These are phyloP conservation scores for Drosophila bocki DNA, from an alignment of 1,140 invertebrate genomes.

Conservation along the genomic window DNA sequence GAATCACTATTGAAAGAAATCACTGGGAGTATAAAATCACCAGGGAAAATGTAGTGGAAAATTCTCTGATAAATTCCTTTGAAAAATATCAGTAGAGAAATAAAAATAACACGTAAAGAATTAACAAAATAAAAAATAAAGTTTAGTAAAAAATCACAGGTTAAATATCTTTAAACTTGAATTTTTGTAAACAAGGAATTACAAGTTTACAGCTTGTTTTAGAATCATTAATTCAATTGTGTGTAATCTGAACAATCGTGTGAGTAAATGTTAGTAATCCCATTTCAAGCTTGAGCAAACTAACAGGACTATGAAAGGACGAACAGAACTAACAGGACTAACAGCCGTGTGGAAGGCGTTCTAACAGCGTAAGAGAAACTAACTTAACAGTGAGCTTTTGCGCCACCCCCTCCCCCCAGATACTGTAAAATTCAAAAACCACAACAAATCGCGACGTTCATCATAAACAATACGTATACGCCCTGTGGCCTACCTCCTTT, in stretches of 20 bases:
- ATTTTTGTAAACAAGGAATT: background rate
- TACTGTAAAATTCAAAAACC: slow-evolving; percentile 13
- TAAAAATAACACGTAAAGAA: no score
- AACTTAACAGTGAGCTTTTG: slow-evolving; percentile 59
- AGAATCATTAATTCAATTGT: background rate
- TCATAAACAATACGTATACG: slow-evolving; percentile 51
- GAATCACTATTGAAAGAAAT: no score
- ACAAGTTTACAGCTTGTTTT: background rate
- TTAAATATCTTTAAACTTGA: background rate
- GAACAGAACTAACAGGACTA: slow-evolving; percentile 8
- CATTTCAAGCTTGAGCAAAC: background rate
- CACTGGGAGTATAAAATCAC: no score
- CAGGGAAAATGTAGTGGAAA: no score
- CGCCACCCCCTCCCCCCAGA: background rate
- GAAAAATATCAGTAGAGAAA: no score
- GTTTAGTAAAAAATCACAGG: no score
- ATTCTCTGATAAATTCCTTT: no score
- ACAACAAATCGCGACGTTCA: slow-evolving; percentile 25
- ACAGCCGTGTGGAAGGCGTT: slow-evolving; percentile 60
- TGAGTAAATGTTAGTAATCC: slow-evolving; percentile 1
- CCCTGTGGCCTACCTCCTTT: slow-evolving; percentile 8
- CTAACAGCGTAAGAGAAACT: slow-evolving; percentile 63
- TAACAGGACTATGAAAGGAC: background rate
- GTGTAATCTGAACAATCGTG: background rate
- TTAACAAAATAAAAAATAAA: no score